Conservation (phyloP, 2,113 vertebrate genomes). For the Anolis carolinensis region DNA sequence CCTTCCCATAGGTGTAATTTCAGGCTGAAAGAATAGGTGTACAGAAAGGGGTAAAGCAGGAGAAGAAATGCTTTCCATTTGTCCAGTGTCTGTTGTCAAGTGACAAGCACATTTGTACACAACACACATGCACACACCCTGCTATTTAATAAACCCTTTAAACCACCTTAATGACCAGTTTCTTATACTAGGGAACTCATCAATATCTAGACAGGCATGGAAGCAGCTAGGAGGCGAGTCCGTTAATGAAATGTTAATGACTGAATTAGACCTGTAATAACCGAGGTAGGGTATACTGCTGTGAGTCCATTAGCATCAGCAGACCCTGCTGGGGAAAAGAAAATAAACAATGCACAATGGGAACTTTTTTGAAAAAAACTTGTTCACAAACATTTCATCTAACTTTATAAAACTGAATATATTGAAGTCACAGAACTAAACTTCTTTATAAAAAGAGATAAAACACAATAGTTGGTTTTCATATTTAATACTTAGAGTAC, state of each 20-base stretch:
- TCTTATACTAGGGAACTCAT: slow-evolving; percentile 79
- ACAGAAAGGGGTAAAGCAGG: neutral
- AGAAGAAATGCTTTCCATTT: neutral
- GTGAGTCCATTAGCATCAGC: slow-evolving; percentile 94
- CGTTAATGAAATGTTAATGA: slow-evolving; percentile 99
- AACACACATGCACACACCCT: slow-evolving; percentile 28
- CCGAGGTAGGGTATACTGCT: slow-evolving; percentile 89
- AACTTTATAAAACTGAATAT: slow-evolving; percentile 72
- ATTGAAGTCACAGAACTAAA: slow-evolving; percentile 52
- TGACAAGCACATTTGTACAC: neutral
- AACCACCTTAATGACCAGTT: slow-evolving; percentile 78
- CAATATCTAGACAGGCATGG: slow-evolving; percentile 85
- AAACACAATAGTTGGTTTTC: fast-evolving
- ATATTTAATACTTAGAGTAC: neutral
- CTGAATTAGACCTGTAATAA: slow-evolving; percentile 97
- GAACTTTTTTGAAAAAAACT: slow-evolving; percentile 64
- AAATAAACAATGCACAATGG: slow-evolving; percentile 78
- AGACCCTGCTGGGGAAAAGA: slow-evolving; percentile 84
- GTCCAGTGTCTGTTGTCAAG: neutral
- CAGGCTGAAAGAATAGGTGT: neutral
- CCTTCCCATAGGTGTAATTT: neutral
- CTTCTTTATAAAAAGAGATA: fast-evolving
- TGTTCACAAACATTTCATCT: slow-evolving; percentile 62
- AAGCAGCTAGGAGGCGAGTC: slow-evolving; percentile 86
- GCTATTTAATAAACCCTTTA: slow-evolving; percentile 54